These are phyloP conservation scores for Dryobates pubescens DNA, from an alignment of 2,797 vertebrate genomes.

Conservation along the genomic window DNA sequence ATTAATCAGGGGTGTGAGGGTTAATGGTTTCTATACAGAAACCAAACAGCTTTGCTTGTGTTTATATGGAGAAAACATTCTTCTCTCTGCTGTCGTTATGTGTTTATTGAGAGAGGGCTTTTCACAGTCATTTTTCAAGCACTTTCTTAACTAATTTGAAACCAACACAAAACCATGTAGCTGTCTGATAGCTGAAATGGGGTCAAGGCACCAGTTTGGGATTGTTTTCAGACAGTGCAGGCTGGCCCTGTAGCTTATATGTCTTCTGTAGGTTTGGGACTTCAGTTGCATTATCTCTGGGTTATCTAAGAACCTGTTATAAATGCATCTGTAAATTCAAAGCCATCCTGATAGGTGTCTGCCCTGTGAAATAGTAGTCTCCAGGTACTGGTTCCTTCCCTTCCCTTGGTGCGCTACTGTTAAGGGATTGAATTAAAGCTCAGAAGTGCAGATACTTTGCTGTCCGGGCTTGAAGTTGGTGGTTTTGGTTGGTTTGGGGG, in stretches of 20 bases:
- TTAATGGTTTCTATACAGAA: slow-evolving; percentile 57
- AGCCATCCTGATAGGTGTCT: no score
- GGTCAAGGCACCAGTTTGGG: background rate
- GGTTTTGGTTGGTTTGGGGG: no score
- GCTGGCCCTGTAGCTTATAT: background rate
- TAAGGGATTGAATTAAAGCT: no score
- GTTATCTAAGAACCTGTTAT: no score
- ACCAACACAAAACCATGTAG: background rate
- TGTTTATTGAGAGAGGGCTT: background rate
- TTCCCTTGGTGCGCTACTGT: no score
- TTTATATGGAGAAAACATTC: background rate
- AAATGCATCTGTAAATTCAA: no score
- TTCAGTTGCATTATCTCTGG: no score
- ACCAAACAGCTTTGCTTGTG: slow-evolving; percentile 37
- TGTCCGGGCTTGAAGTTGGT: background rate
- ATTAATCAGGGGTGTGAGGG: slow-evolving; percentile 47
- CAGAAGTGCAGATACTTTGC: fast-evolving
- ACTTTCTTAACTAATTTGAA: background rate
- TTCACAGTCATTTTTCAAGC: background rate
- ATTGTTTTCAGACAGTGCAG: background rate
- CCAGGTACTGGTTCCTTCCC: no score
- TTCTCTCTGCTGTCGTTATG: background rate
- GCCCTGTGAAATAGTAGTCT: no score
- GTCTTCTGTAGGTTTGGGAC: background rate
- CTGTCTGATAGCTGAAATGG: background rate